A percentile compares a stretch with the other conserved stretches of the same genome.
phyloP scores from a whole-genome alignment of 2,888 invertebrate species.

The Caenorhabditis auriculariae region DNA sequence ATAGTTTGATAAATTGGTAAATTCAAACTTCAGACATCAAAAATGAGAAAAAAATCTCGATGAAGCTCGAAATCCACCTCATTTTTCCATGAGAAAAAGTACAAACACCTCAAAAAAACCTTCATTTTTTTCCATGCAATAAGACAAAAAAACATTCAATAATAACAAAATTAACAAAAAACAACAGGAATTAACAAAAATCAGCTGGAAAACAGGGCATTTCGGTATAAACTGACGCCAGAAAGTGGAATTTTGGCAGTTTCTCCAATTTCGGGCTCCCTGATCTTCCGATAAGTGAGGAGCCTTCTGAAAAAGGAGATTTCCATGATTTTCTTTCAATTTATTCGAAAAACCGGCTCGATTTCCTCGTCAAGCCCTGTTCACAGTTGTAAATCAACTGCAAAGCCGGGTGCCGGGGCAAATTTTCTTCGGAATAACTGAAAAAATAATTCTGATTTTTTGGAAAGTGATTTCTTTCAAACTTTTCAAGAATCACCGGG shows the following conservation, averaged over 20 bases:
- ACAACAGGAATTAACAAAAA: background rate
- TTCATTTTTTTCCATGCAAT: no score
- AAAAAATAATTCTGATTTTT: background rate
- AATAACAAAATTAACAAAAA: slow-evolving; percentile 1
- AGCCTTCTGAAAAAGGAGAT: slow-evolving; percentile 40
- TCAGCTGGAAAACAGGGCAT: slow-evolving; percentile 6
- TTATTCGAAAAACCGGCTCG: slow-evolving; percentile 12
- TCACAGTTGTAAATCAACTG: slow-evolving; percentile 81
- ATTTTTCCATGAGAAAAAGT: no score
- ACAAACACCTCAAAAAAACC: no score
- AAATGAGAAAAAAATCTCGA: no score
- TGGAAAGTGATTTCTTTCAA: background rate
- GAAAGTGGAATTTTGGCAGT: no score
- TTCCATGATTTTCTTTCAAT: background rate
- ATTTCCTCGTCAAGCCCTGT: slow-evolving; percentile 74
- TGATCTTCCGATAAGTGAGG: slow-evolving; percentile 46
- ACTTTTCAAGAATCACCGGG: slow-evolving; percentile 79
- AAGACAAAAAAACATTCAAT: background rate
- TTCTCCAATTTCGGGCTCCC: slow-evolving; percentile 18
- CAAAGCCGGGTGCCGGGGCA: slow-evolving; percentile 82
- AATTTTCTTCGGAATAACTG: slow-evolving; percentile 68
- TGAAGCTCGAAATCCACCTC: no score
- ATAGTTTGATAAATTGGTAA: no score
- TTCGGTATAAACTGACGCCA: slow-evolving; percentile 20
- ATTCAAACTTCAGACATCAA: no score